Evolutionary conservation across 2,888 invertebrate genomes (phyloP).

Genomic region (Ochropleura leucogaster): DNA sequence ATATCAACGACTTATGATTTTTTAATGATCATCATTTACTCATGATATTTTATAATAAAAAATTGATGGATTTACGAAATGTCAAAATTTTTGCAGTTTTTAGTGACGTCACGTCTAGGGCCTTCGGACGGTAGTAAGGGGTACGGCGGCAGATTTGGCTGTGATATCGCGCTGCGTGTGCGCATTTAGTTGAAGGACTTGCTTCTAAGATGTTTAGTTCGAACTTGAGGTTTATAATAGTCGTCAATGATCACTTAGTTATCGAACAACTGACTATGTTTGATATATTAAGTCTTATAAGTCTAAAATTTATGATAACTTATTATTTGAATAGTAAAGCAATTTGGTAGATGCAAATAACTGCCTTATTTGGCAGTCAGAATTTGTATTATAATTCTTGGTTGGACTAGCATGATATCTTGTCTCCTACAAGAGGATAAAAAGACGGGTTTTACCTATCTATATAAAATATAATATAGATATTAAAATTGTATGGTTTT

Average conservation of each 20-base stretch:
- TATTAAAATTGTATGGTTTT: conserved; percentile 38
- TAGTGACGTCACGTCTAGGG: conserved; percentile 43
- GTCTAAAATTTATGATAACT: conserved; percentile 33
- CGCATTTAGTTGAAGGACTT: conserved; percentile 67
- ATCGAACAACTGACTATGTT: conserved; percentile 35
- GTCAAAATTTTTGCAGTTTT: conserved; percentile 24
- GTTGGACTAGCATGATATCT: conserved; percentile 21
- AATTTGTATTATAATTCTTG: conserved; percentile 23
- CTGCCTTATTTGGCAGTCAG: conserved; percentile 20
- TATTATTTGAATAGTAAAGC: conserved; percentile 37
- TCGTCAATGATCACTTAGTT: conserved; percentile 35
- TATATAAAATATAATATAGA: conserved; percentile 30
- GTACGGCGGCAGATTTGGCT: conserved; percentile 84
- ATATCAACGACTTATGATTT: conserved; percentile 6
- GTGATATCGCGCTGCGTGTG: conserved; percentile 78
- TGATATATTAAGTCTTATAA: conserved; percentile 25
- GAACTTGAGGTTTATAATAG: conserved; percentile 43
- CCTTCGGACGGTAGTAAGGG: conserved; percentile 39
- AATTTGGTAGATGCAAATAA: conserved; percentile 10
- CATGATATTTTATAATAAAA: not conserved
- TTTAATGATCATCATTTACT: conserved; percentile 7
- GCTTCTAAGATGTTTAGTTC: conserved; percentile 60
- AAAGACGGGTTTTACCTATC: conserved; percentile 38
- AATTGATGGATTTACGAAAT: not conserved
- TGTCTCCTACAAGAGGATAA: conserved; percentile 27